Evolutionary conservation across 53 echinoderm and acorn worm genomes (phyloP), one percentile per base, ranked within the genome.

Genomic region (Actinopyga echinites): DNA sequence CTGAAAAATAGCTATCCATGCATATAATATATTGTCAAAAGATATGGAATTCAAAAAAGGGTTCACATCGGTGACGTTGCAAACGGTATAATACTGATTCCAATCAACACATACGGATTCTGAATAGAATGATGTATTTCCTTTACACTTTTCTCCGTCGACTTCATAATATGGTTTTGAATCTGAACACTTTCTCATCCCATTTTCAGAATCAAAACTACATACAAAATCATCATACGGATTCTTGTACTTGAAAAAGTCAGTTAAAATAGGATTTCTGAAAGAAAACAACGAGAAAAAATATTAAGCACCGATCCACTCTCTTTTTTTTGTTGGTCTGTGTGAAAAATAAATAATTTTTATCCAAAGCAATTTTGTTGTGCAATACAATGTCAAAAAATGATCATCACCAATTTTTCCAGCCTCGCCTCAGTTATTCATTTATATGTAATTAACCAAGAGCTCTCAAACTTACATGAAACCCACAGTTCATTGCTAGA

Each of bases 1-100:
- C 99, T 99, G 99, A 84, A 99, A 99, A 54, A 99, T 99, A 33
- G 99, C 99, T 31, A 99, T 92, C 99, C 94, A 99, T 31, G 99
- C 99, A 65, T 95, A 95, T 68, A 99, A 89, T 86, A 99, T 99
- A 89, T 99, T 99, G 87, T 99, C 99, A 84, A 99, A 99, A 22
- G 93, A 94, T 65, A 99, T 99, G 59, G 97, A 92, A 85, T 85
- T 89, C 45, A 99, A 80, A 85, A 94, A 99, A 21, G 99, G 99
- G 74, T 99, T 99, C 12, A 79, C 31, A 4, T 89, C 85, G 40
- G 90, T 95, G 53, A 37, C 91, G 58, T 74, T 56, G 84, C 99
- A 99, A 40, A 56, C 31, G 8, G 94, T 92, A 66, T 99, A 99
- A 87, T 94, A 99, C 89, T 88, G 90, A 91, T 99, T 99, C 99